A percentile compares a stretch with the other conserved stretches of the same genome.
Conservation (phyloP, 2,113 vertebrate species). For the Ranitomeya imitator region DNA sequence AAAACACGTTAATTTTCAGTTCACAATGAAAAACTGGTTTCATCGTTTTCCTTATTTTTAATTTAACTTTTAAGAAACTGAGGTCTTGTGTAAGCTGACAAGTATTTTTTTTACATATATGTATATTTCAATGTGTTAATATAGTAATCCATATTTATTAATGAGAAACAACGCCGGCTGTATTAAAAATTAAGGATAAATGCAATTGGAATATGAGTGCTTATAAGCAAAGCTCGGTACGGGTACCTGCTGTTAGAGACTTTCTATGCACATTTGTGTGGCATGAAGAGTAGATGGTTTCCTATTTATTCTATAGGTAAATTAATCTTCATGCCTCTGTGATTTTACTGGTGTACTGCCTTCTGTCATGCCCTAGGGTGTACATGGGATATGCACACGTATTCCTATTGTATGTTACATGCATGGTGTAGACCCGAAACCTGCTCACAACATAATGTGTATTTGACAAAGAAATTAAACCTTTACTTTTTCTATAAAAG, state of each 20-base stretch:
- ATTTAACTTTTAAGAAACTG: too few species aligned
- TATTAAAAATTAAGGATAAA: too few species aligned
- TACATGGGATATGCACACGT: background rate
- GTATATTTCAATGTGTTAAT: too few species aligned
- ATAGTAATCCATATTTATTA: too few species aligned
- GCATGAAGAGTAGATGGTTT: background rate
- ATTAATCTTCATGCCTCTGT: background rate
- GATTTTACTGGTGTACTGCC: background rate
- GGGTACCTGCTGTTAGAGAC: background rate
- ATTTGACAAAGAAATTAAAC: background rate
- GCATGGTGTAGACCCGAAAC: background rate
- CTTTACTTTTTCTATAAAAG: background rate
- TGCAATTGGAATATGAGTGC: background rate
- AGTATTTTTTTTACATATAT: too few species aligned
- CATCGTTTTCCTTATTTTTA: too few species aligned
- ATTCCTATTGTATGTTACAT: background rate
- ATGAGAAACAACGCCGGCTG: too few species aligned
- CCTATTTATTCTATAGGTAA: background rate
- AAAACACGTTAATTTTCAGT: too few species aligned
- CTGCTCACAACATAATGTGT: background rate
- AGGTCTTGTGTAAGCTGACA: too few species aligned
- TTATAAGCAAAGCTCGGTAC: background rate
- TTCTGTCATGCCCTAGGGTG: background rate
- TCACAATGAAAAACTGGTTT: too few species aligned
- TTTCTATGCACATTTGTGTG: background rate